These are phyloP conservation scores for Lomographa bimaculata DNA, from an alignment of 2,888 invertebrate species.

Conservation along the genomic window DNA sequence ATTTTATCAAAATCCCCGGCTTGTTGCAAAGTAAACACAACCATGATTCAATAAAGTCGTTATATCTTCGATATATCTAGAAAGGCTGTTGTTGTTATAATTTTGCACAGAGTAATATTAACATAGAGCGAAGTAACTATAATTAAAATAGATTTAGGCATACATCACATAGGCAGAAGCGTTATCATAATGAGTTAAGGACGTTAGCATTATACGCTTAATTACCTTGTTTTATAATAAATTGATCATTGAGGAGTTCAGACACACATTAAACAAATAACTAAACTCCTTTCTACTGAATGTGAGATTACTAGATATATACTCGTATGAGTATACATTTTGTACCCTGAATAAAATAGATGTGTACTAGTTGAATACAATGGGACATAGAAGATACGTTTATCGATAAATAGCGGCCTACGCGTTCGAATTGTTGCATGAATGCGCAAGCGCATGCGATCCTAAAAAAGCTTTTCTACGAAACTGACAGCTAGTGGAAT, in stretches of 20 bases:
- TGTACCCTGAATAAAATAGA: conserved; percentile 54
- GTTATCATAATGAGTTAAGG: no score
- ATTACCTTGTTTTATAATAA: no score
- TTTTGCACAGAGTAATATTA: no score
- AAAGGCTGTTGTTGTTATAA: no score
- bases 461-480: conserved; percentile 57
- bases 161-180: no score
- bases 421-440: conserved; percentile 50
- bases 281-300: conserved; percentile 18
- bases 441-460: conserved; percentile 47
- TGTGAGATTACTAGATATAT: no score
- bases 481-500: conserved; percentile 51
- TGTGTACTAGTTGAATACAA: conserved; percentile 54
- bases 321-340: conserved; percentile 46
- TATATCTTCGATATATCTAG: background rate
- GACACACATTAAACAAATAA: conserved; percentile 12
- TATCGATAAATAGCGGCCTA: conserved; percentile 55
- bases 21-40: conserved; percentile 2
- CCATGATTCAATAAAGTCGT: conserved; percentile 2
- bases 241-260: conserved; percentile 1
- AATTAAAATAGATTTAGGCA: no score
- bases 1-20: conserved; percentile 8
- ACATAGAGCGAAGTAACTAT: no score
- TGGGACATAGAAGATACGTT: conserved; percentile 51
- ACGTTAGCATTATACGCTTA: no score